A percentile compares a stretch with the other conserved stretches of the same genome.
These are phyloP conservation scores for Bolborhynchus lineola DNA, from an alignment of 2,113 vertebrate genomes.

Conservation along the genomic window DNA sequence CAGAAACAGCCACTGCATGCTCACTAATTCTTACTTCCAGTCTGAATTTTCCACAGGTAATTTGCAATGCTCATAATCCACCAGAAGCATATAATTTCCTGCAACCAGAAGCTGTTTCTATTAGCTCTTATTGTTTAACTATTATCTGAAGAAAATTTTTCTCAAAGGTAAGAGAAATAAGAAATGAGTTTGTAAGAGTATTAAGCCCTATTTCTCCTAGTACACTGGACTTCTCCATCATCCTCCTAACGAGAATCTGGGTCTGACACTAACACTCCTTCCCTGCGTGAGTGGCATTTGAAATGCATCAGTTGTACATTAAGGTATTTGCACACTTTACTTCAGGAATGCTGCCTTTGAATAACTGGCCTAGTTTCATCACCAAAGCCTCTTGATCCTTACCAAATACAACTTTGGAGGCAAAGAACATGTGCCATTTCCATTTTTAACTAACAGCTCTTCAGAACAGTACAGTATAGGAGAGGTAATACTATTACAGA, in stretches of 20 bases:
- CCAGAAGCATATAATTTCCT: not conserved
- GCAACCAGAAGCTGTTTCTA: not conserved
- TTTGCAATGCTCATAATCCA: not conserved
- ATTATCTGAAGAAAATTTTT: not conserved
- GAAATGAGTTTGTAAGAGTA: not conserved
- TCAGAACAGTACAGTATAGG: not conserved
- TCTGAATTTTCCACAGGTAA: constrained; percentile 14
- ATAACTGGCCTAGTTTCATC: not conserved
- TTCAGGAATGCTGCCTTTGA: not conserved
- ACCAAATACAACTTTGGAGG: not conserved
- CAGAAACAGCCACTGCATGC: not conserved
- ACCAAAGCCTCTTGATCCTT: not conserved
- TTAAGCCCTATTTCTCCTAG: not conserved
- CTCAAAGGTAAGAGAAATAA: not conserved
- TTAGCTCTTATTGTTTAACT: not conserved
- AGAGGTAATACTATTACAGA: not conserved
- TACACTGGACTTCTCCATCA: not conserved
- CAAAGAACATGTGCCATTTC: not conserved
- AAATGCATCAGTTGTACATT: not conserved
- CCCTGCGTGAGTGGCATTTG: not conserved
- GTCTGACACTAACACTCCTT: not conserved
- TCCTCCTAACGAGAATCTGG: not conserved
- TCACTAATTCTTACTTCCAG: constrained; percentile 20
- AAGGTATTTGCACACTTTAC: not conserved
- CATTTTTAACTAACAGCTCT: not conserved